Evolutionary conservation across 1,140 invertebrate genomes (phyloP), one percentile per base, ranked within the genome.

Genomic region (Coelopa frigida): DNA sequence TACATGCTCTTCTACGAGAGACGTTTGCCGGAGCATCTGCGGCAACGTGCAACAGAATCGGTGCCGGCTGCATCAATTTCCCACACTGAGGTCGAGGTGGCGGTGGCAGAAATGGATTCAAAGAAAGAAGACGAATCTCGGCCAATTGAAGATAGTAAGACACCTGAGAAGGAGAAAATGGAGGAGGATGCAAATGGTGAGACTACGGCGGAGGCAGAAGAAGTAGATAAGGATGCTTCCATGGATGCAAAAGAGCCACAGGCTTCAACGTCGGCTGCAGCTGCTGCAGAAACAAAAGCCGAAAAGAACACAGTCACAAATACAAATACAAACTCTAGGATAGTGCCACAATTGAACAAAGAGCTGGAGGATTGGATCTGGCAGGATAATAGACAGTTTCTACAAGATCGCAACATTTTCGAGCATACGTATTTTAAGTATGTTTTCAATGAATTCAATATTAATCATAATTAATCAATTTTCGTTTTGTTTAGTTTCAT

Each of bases 1-100:
- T 97, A 97, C 59, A 97, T 97, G 94, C 68, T 97, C 36, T 96
- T 97, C 65, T 97, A 97, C 68, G 90, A 96, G 68, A 79, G 86
- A 51, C 62, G 66, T 7, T 43, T 61, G 22, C 60, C 65, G 15
- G 60, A 67, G 38, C 63, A 66, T 26, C 44, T 66, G 38, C 59
- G n/a, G n/a, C n/a, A n/a, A n/a, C n/a, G n/a, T n/a, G n/a, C n/a
- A n/a, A n/a, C n/a, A n/a, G n/a, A n/a, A n/a, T n/a, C n/a, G n/a
- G n/a, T n/a, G n/a, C n/a, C n/a, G n/a, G n/a, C 61, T 31, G 58
- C 53, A 2, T 61, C 62, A 1, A 61, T 64, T 2, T 21, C 41
- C 18, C 14, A 8, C 15, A 10, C 12, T 22, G 24, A 38, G 24
- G 15, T 8, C 36, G 12, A n/a, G n/a, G n/a, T n/a, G n/a, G n/a